phyloP scores from a whole-genome alignment of 1,140 invertebrate species.

The Mamestra configurata region DNA sequence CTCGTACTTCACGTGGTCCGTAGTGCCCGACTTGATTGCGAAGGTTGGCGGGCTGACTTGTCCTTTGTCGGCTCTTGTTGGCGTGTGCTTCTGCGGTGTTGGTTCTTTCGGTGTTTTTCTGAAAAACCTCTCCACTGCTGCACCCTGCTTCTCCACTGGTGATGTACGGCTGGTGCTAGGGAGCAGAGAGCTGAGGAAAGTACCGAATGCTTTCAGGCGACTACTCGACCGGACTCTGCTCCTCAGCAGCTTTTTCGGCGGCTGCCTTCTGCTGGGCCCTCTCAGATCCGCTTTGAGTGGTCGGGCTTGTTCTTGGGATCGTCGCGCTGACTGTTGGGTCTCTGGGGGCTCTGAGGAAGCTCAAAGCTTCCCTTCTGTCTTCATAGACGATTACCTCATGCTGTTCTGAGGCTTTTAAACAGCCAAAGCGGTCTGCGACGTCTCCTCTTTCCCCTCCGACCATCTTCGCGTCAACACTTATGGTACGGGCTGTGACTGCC shows the following conservation, averaged over 20 bases:
- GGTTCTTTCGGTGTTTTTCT: no score
- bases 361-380: constrained; percentile 3
- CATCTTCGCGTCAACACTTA: constrained; percentile 1
- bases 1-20: no score
- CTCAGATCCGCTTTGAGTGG: neutral
- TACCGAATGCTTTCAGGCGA: neutral
- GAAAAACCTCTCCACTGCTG: no score
- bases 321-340: no score
- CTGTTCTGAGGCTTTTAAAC: constrained; percentile 15
- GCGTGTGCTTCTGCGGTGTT: no score
- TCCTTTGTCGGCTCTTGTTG: no score
- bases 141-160: no score
- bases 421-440: constrained; percentile 7
- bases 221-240: neutral
- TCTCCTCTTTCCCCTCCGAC: constrained; percentile 2
- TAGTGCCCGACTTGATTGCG: no score
- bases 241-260: neutral
- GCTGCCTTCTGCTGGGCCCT: neutral
- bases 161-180: no score
- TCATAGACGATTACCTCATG: constrained; percentile 24
- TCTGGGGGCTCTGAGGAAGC: neutral
- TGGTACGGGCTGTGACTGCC: neutral
- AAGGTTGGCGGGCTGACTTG: no score
- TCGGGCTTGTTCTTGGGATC: neutral
- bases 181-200: no score